These are phyloP conservation scores for Pollimyrus isidori DNA, from an alignment of 2,113 vertebrate species.

Conservation along the genomic window DNA sequence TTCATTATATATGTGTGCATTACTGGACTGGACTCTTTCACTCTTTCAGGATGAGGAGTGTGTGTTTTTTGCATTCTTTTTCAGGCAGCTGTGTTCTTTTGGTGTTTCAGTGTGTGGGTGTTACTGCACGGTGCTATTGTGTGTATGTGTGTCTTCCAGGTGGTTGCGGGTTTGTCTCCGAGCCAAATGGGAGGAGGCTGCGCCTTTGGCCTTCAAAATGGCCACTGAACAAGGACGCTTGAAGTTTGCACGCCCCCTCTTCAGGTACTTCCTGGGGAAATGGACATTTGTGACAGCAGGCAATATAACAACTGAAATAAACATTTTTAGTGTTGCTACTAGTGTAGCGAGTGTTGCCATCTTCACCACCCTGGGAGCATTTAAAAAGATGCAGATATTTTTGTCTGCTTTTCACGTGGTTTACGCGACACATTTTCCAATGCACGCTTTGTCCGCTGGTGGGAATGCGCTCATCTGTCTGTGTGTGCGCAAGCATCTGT, in stretches of 20 bases:
- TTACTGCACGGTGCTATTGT: background rate
- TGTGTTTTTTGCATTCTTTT: background rate
- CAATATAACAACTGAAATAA: no score
- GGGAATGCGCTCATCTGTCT: no score
- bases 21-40: background rate
- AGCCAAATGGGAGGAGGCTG: conserved; percentile 78
- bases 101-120: background rate
- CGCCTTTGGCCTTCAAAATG: conserved; percentile 87
- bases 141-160: conserved; percentile 45
- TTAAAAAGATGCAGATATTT: no score
- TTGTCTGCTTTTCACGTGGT: no score
- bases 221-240: conserved; percentile 89
- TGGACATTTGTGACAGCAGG: background rate
- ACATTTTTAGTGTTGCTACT: no score
- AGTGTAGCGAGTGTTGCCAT: no score
- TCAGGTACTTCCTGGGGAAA: conserved; percentile 58
- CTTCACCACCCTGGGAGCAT: no score
- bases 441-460: no score
- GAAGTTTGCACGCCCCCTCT: conserved; percentile 91
- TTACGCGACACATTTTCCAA: no score
- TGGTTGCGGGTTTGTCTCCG: conserved; percentile 87
- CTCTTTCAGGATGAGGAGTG: background rate
- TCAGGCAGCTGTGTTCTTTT: background rate
- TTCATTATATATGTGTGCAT: background rate
- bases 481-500: no score